Evolutionary conservation across 2,888 invertebrate species (phyloP).

Genomic region (Ditylenchus weischeri): DNA sequence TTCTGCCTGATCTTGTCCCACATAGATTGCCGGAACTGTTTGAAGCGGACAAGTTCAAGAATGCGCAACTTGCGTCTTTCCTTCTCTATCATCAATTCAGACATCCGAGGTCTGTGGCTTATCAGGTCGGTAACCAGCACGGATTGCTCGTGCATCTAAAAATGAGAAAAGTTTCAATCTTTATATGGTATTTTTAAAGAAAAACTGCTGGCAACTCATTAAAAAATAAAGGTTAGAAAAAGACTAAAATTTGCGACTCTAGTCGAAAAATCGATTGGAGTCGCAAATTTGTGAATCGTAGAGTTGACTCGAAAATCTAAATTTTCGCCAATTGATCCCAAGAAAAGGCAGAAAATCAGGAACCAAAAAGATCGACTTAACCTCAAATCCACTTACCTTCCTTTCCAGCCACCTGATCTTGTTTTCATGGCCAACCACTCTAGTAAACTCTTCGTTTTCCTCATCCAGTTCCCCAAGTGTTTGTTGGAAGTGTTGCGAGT

Average conservation of each 20-base stretch:
- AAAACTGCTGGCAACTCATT: too few species aligned
- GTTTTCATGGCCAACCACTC: slow-evolving; percentile 34
- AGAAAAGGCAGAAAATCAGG: too few species aligned
- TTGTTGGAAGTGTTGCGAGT: background rate
- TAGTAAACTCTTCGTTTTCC: slow-evolving; percentile 23
- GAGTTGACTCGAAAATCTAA: too few species aligned
- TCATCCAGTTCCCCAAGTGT: slow-evolving; percentile 13
- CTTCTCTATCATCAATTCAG: slow-evolving; percentile 82
- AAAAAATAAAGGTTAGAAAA: too few species aligned
- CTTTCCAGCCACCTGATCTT: slow-evolving; percentile 52
- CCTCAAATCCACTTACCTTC: slow-evolving; percentile 33
- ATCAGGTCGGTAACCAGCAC: slow-evolving; percentile 88
- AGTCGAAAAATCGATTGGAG: too few species aligned
- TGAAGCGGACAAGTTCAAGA: slow-evolving; percentile 83
- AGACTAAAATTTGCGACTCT: too few species aligned
- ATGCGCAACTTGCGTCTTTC: slow-evolving; percentile 88
- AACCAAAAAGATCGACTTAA: too few species aligned
- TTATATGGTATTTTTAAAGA: background rate
- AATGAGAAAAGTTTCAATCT: slow-evolving; percentile 7
- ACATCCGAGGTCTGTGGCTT: slow-evolving; percentile 70
- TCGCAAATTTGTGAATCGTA: too few species aligned
- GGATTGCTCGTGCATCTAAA: slow-evolving; percentile 85
- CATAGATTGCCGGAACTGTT: slow-evolving; percentile 69
- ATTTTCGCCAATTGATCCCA: too few species aligned
- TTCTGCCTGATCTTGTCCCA: slow-evolving; percentile 82